Percentiles rank a stretch among this genome's conserved stretches.
These are phyloP conservation scores for Cichladusa arquata DNA, from an alignment of 2,113 vertebrate species.

Conservation along the genomic window DNA sequence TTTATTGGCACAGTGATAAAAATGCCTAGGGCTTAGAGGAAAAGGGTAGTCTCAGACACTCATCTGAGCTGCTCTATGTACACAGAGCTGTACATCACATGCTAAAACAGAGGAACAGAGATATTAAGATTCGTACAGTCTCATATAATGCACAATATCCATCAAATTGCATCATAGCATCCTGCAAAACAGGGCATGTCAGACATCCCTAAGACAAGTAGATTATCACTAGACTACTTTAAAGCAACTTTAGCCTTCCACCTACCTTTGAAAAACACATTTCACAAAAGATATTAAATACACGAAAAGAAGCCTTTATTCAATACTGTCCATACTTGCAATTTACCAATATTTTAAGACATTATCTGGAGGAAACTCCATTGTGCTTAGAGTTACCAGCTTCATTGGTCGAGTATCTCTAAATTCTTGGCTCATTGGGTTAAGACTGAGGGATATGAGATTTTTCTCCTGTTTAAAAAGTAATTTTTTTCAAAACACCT, in stretches of 20 bases:
- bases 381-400: background rate
- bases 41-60: constrained; percentile 61
- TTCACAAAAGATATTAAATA: background rate
- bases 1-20: constrained; percentile 82
- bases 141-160: constrained; percentile 35
- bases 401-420: background rate
- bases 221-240: background rate
- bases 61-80: constrained; percentile 13
- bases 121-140: constrained; percentile 38
- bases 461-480: background rate
- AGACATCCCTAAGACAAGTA: background rate
- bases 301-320: background rate
- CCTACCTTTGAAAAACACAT: background rate
- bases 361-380: background rate
- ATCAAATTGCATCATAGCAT: constrained; percentile 22
- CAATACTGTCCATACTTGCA: background rate
- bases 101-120: constrained; percentile 60
- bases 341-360: background rate
- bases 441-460: background rate
- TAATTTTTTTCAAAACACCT: constrained; percentile 30
- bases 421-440: background rate
- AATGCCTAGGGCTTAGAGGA: constrained; percentile 70
- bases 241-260: background rate
- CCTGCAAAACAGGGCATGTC: background rate
- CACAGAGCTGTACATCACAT: constrained; percentile 57